These are phyloP conservation scores for Sebastes oblongus DNA, from an alignment of 2,797 vertebrate species.

Conservation along the genomic window DNA sequence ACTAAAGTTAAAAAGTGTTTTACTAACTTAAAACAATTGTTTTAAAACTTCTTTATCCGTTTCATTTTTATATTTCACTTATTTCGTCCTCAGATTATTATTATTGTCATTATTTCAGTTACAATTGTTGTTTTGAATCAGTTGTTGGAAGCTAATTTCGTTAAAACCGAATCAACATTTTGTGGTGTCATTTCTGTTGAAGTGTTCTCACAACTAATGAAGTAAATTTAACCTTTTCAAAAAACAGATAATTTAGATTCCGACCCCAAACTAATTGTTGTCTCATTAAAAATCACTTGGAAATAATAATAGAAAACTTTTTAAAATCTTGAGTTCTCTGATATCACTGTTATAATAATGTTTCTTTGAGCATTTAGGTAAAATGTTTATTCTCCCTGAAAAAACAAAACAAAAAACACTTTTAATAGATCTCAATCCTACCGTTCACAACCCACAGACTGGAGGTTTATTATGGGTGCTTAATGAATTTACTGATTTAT, in stretches of 20 bases:
- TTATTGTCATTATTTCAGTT: neutral
- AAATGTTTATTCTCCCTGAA: neutral
- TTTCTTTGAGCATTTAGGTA: neutral
- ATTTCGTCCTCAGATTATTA: neutral
- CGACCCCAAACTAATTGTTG: neutral
- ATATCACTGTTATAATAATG: neutral
- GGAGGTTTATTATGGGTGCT: neutral
- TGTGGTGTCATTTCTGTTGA: neutral
- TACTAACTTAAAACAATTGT: constrained; percentile 6
- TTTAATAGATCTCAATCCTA: neutral
- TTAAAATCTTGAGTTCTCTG: neutral
- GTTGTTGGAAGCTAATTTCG: neutral
- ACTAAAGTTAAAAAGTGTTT: neutral
- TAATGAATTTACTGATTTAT: neutral
- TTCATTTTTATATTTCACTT: neutral
- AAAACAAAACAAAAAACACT: accelerated
- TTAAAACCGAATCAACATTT: neutral
- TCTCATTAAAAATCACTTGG: neutral
- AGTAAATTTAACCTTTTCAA: neutral
- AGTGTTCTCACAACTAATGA: neutral
- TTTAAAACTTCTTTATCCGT: neutral
- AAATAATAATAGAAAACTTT: neutral
- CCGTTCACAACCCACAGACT: neutral
- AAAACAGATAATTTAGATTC: neutral
- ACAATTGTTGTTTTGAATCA: neutral